Conservation (phyloP, 2,888 invertebrate species). For the Philhelius pedissequus region DNA sequence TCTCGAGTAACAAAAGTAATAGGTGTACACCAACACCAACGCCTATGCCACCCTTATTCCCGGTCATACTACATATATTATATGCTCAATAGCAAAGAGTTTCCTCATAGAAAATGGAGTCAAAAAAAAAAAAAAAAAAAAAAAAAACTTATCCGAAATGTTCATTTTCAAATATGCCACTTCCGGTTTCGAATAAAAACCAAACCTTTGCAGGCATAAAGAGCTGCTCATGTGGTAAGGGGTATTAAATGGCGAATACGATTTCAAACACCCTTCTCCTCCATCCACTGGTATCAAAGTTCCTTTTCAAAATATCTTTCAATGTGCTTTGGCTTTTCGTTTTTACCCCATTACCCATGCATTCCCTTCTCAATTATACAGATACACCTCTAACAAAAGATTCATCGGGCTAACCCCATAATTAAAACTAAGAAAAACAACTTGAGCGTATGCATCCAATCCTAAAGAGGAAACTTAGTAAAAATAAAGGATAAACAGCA, state of each 20-base stretch:
- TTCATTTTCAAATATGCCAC: conserved; percentile 43
- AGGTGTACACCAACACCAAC: neutral
- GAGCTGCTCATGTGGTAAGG: conserved; percentile 16
- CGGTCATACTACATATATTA: neutral
- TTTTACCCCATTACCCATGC: neutral
- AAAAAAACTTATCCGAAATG: conserved; percentile 2
- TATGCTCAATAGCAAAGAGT: neutral
- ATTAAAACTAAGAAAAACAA: conserved; percentile 22
- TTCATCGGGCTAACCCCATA: neutral
- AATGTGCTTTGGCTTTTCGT: neutral
- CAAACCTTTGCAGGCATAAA: neutral
- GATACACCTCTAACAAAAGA: neutral
- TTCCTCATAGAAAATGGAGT: neutral
- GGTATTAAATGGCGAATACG: conserved; percentile 2
- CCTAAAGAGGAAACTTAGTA: neutral
- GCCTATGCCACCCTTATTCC: neutral
- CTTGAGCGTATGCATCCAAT: neutral
- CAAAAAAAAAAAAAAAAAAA: neutral
- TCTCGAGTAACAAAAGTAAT: conserved; percentile 56
- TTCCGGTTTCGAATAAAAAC: conserved; percentile 52
- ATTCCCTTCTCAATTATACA: neutral
- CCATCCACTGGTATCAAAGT: neutral
- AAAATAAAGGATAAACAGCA: neutral
- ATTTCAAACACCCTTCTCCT: conserved; percentile 12
- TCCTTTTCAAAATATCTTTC: conserved; percentile 1